Evolutionary conservation across 2,797 vertebrate genomes (phyloP), one percentile per base, ranked within the genome.

Genomic region (Falco peregrinus): DNA sequence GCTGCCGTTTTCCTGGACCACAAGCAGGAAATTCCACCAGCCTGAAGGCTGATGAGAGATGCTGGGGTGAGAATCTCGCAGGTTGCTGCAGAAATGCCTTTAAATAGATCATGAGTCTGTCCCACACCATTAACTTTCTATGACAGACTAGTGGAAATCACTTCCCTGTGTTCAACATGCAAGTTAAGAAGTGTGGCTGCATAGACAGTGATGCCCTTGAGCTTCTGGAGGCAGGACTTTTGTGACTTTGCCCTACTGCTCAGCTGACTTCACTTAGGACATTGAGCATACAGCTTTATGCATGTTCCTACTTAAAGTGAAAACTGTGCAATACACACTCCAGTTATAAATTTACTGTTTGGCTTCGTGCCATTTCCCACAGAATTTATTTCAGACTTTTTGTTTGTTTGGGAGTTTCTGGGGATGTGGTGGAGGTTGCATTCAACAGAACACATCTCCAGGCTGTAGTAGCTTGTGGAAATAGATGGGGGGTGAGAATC

Each of bases 1-100:
- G 3, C n/a, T 95, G 86, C 60, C 74, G 65, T 93, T 68, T 93
- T 92, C 86, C 73, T 33, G 26, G 53, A 89, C 92, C 92, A 89
- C 92, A 95, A 78, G 68, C 54, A 82, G 57, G 73, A 83, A 93
- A 93, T 95, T 93, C 94, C 90, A 95, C 71, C 37, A 94, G 91
- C 70, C 74, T 84, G 91, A 94, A 71, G 95, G 92, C 57, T 92
- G 93, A 89, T 86, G 90, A 91, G 88, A 83, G 90, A 90, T 77
- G 56, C 68, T 61, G 47, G 74, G 60, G 60, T 51, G 64, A 95
- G 74, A 50, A 83, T 78, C 81, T 79, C 0, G 0, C 53, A 79
- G 61, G 78, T 61, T 85, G 69, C 50, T 87, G 28, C 50, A 93
- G 75, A 95, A 87, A 92, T 71, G 64, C 41, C 87, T 91, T 94